These are phyloP conservation scores for Tetragonula carbonaria DNA, from an alignment of 2,888 invertebrate genomes.

Conservation along the genomic window DNA sequence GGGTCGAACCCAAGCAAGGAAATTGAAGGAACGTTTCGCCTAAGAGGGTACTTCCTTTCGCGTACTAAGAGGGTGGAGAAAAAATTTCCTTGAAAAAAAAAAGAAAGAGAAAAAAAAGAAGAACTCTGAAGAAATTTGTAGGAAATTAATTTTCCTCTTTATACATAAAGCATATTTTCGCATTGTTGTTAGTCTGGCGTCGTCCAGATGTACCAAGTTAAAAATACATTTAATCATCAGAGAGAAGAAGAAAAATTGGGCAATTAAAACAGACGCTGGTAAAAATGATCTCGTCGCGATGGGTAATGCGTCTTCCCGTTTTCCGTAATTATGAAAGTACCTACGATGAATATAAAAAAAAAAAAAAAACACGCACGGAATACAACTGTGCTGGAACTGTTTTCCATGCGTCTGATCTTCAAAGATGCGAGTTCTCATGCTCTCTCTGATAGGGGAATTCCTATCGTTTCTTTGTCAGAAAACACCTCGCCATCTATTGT, in stretches of 20 bases:
- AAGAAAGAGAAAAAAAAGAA: background rate
- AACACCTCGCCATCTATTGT: background rate
- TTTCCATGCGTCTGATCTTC: background rate
- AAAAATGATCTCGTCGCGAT: conserved; percentile 39
- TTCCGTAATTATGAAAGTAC: conserved; percentile 37
- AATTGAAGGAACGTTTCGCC: background rate
- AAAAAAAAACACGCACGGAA: background rate
- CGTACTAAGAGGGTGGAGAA: background rate
- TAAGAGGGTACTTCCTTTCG: background rate
- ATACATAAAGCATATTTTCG: background rate
- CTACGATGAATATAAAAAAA: background rate
- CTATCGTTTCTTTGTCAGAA: background rate
- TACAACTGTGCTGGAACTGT: background rate
- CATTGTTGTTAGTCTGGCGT: background rate
- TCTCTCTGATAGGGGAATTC: background rate
- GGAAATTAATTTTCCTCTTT: background rate
- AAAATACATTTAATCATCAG: background rate
- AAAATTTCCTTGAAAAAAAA: background rate
- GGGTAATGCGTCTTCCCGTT: conserved; percentile 52
- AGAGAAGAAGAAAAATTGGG: background rate
- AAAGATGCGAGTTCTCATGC: background rate
- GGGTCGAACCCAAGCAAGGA: background rate
- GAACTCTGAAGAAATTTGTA: background rate
- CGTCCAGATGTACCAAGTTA: background rate
- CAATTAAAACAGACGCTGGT: conserved; percentile 26